Conservation (phyloP, 2,113 vertebrate genomes). For the Dermatemys mawii region DNA sequence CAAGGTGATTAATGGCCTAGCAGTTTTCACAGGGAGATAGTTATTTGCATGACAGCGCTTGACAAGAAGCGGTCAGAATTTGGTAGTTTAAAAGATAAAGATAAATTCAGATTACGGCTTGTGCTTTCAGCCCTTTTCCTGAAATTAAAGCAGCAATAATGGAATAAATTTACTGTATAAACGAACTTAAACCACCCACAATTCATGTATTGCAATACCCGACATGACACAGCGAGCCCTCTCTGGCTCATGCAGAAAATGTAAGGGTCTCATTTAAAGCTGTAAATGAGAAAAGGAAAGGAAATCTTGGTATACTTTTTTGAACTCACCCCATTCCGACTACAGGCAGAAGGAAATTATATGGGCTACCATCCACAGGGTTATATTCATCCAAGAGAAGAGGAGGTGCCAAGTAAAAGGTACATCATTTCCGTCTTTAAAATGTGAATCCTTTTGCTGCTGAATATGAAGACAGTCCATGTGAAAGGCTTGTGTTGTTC, state of each 20-base stretch:
- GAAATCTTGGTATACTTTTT: not conserved
- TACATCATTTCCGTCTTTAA: not conserved
- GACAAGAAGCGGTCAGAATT: not conserved
- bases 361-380: not conserved
- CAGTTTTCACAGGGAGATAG: not conserved
- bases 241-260: not conserved
- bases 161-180: not conserved
- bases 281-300: not conserved
- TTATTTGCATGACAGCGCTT: not conserved
- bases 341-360: not conserved
- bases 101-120: slow-evolving; percentile 4
- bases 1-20: not conserved
- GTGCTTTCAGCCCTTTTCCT: not conserved
- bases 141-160: not conserved
- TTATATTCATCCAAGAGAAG: not conserved
- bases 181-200: not conserved
- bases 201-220: not conserved
- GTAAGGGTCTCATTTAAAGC: not conserved
- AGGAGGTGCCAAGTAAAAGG: not conserved
- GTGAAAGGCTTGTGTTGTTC: not conserved
- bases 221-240: not conserved
- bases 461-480: not conserved
- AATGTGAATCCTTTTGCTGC: not conserved
- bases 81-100: slow-evolving; percentile 24
- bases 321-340: not conserved